These are phyloP conservation scores for Antheraea mylitta DNA, from an alignment of 1,140 invertebrate species.

Conservation along the genomic window DNA sequence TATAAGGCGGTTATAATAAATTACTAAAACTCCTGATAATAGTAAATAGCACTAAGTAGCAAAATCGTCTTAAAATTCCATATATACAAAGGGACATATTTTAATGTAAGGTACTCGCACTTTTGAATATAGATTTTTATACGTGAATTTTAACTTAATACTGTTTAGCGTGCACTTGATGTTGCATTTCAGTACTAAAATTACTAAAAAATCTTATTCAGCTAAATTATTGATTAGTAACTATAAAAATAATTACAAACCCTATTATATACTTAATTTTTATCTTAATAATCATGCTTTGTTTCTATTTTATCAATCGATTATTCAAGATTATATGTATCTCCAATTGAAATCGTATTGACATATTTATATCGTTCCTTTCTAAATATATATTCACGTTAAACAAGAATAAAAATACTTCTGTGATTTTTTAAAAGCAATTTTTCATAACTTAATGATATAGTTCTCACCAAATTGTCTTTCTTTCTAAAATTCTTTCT, in stretches of 20 bases:
- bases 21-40: not conserved
- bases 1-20: not conserved
- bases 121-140: slow-evolving; percentile 2
- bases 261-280: too few relatives aligned
- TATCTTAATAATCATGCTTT: too few relatives aligned
- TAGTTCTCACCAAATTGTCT: not conserved
- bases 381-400: too few relatives aligned
- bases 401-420: too few relatives aligned
- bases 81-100: not conserved
- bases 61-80: not conserved
- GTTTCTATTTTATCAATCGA: too few relatives aligned
- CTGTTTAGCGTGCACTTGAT: not conserved
- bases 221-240: not conserved
- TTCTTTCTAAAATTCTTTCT: not conserved
- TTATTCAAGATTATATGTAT: too few relatives aligned
- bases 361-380: too few relatives aligned
- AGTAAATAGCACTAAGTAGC: not conserved
- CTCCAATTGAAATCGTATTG: too few relatives aligned
- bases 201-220: not conserved
- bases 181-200: not conserved
- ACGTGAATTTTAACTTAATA: not conserved
- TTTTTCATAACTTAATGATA: too few relatives aligned
- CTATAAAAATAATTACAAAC: not conserved
- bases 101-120: not conserved
- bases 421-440: too few relatives aligned